Base-by-base conservation (phyloP, 2,888 invertebrate species). In the Hecatera dysodea region DNA sequence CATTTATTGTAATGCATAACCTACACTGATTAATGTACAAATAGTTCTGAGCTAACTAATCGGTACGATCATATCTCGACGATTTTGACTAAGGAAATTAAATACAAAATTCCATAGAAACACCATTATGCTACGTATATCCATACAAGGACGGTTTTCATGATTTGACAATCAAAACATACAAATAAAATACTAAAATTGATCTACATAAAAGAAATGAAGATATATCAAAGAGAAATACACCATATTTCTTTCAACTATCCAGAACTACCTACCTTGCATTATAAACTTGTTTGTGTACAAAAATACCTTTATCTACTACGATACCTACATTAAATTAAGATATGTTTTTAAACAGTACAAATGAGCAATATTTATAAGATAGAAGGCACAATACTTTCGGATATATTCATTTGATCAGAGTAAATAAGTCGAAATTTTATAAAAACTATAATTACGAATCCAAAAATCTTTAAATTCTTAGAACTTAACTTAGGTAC, bases 11-110 rank as follows among this genome's bases (percentile, higher is more conserved):
- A 90, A 86, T 81, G 82, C 83, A 83, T 85, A 89, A 77, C 86
- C 89, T 90, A 90, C 78, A 90, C 85, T 88, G 87, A 90, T 92
- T 89, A 91, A 88, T 91, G 90, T 92, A 93, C 92, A 92, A 88
- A 87, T 86, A 86, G 78, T 85, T 80, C 83, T 68, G 71, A 72
- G 85, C 87, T 86, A 87, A 86, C 84, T 88, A 86, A 85, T 86
- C 82, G 87, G 88, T 90, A 88, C 86, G 81, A 86, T 87, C 59
- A 59, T 75, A 91, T 87, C 87, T 89, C 82, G 79, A 89, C 84
- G 77, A 89, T 87, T 86, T 89, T 90, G 90, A 91, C 91, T 91
- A 91, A 89, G 75, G 81, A 85, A 83, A 85, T 87, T 87, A 88
- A 84, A 84, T 83, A 87, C 79, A 85, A 76, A 80, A 83, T 71